A percentile compares a stretch with the other conserved stretches of the same genome.
phyloP scores from a whole-genome alignment of 2,797 vertebrate genomes.

The Cheirogaleus major region DNA sequence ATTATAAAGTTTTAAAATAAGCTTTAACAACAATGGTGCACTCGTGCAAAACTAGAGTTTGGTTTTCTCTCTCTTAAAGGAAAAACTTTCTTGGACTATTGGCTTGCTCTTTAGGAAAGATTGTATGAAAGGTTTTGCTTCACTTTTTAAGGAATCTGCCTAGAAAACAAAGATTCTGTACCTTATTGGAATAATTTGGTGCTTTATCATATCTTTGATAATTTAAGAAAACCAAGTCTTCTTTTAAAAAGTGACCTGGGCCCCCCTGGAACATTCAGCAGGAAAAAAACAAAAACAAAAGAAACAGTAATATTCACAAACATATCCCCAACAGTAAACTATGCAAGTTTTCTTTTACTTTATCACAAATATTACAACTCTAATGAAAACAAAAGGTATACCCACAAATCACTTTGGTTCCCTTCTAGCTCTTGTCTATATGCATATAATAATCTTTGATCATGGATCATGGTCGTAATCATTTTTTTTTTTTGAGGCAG shows the following conservation, averaged over 20 bases:
- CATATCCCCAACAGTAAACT: conserved; percentile 22
- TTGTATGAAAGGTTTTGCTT: neutral
- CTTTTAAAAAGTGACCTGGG: neutral
- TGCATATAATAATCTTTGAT: neutral
- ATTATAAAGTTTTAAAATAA: neutral
- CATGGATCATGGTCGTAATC: neutral
- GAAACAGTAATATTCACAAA: neutral
- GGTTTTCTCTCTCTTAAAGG: neutral
- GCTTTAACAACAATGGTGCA: neutral
- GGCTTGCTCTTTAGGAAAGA: neutral
- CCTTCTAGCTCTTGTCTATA: neutral
- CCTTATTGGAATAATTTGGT: neutral
- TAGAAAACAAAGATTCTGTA: neutral
- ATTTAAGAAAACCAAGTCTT: neutral
- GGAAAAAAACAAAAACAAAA: too few relatives aligned
- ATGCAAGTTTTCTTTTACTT: neutral
- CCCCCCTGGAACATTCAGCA: too few relatives aligned
- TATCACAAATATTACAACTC: conserved; percentile 14
- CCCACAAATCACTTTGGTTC: neutral
- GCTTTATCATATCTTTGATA: neutral
- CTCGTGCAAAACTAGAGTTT: neutral
- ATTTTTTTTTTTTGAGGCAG: neutral
- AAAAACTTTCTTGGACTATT: neutral
- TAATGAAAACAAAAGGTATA: neutral
- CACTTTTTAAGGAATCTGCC: neutral